These are phyloP conservation scores for Crotalus viridis DNA, from an alignment of 2,113 vertebrate species.

Conservation along the genomic window DNA sequence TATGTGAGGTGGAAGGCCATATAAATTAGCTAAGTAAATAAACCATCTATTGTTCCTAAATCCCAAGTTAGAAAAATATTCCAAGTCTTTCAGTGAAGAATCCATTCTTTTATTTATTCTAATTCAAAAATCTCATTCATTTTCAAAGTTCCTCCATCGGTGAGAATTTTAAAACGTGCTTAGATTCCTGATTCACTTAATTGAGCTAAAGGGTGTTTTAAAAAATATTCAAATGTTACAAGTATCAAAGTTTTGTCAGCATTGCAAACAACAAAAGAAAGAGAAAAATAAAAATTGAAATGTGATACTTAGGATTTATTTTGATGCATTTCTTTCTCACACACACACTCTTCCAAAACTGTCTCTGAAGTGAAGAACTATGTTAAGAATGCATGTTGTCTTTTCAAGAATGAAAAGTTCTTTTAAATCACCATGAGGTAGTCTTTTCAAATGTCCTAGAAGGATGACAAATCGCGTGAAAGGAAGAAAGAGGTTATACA, in stretches of 20 bases:
- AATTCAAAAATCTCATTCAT: background rate
- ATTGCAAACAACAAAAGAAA: background rate
- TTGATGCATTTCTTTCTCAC: background rate
- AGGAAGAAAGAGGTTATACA: background rate
- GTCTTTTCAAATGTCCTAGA: background rate
- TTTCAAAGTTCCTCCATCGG: background rate
- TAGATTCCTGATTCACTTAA: background rate
- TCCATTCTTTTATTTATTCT: background rate
- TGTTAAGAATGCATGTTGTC: background rate
- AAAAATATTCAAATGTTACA: background rate
- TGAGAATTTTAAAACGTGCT: background rate
- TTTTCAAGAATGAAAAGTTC: conserved; percentile 17
- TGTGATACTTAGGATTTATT: background rate
- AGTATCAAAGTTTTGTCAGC: background rate
- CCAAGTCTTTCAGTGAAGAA: background rate
- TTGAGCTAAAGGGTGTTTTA: background rate
- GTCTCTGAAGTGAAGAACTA: background rate
- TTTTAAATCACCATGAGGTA: conserved; percentile 18
- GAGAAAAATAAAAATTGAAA: background rate
- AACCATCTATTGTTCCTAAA: background rate
- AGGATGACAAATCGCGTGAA: conserved; percentile 6
- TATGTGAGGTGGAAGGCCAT: background rate
- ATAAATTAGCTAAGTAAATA: background rate
- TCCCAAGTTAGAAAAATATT: background rate
- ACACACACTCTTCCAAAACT: background rate